Base-by-base conservation (phyloP, 2,113 vertebrate species). In the Shinisaurus crocodilurus region DNA sequence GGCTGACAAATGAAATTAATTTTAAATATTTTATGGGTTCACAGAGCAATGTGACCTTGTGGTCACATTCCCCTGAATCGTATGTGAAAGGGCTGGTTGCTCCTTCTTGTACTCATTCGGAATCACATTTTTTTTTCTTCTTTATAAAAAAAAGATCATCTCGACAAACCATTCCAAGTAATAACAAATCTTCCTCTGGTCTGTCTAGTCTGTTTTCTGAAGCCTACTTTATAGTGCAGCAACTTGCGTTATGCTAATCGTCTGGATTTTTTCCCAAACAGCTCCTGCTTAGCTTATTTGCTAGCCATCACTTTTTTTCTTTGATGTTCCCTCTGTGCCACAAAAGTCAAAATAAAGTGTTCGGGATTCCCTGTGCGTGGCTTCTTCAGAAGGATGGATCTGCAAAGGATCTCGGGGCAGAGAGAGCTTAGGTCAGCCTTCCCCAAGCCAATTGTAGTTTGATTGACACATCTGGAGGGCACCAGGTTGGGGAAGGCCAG, bases 1-100 rank as follows among this genome's bases (percentile, higher is more conserved):
- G 94, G 45, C n/a, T 15, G 82, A 90, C 0, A 92, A 94, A 95
- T 91, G 0, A 94, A 95, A 94, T 93, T 63, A 90, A 91, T 94
- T 92, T 93, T 86, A 95, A 95, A 94, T 93, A 93, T 92, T 95
- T 93, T 70, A 91, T 93, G 23, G 18, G 5, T 91, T 88, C 60
- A 90, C 48, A 45, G 15, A 91, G 67, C 27, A 92, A 75, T 0
- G 6, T 82, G 89, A 90, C 57, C 85, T 88, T 92, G 45, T 72
- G 60, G 70, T 91, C 75, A 80, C 77, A 90, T 13, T 91, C 88
- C 25, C 50, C 40, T 63, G 87, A 87, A 91, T 86, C 16, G 48
- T 90, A 85, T 87, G 5, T 75, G 74, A 37, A 90, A 92, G 86
- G 85, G 72, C 45, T 40, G 0, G 29, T 81, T 89, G 60, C 1